These are phyloP conservation scores for Zophobas atratus DNA, from an alignment of 1,140 invertebrate species.

Conservation along the genomic window DNA sequence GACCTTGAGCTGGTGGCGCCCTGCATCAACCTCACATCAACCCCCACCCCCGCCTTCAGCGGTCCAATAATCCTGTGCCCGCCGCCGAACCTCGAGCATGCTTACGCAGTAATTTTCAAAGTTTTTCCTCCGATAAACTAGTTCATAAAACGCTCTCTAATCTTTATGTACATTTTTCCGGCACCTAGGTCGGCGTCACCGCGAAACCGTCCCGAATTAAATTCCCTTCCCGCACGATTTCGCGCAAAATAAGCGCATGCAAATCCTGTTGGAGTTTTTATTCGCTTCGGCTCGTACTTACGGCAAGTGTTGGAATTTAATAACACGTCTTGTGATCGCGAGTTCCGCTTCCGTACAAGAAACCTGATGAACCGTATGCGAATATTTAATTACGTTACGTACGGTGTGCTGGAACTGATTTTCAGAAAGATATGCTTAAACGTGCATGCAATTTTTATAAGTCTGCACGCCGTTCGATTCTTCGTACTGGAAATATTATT, in stretches of 20 bases:
- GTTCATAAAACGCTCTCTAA: no score
- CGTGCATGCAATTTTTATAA: constrained; percentile 39
- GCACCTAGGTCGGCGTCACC: neutral
- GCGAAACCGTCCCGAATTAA: no score
- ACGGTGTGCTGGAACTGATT: constrained; percentile 32
- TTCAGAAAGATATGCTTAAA: constrained; percentile 33
- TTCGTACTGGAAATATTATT: constrained; percentile 26
- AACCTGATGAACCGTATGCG: constrained; percentile 31
- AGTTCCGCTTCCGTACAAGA: constrained; percentile 33
- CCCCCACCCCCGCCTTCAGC: no score
- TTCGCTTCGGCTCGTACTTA: constrained; percentile 22
- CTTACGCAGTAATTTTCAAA: no score
- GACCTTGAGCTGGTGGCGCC: no score
- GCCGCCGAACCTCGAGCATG: no score
- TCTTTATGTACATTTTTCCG: no score
- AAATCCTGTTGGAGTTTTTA: constrained; percentile 32
- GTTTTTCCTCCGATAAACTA: no score
- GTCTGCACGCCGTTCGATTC: constrained; percentile 15
- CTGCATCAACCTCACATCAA: no score
- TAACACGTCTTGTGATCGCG: constrained; percentile 18
- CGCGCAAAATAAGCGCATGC: constrained; percentile 18
- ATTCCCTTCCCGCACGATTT: no score
- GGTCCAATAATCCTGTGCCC: no score
- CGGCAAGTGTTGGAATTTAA: constrained; percentile 19
- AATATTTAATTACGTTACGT: constrained; percentile 24